A percentile compares a stretch with the other conserved stretches of the same genome.
Conservation (phyloP, 2,888 invertebrate genomes). For the Lepidochrysops patricia region DNA sequence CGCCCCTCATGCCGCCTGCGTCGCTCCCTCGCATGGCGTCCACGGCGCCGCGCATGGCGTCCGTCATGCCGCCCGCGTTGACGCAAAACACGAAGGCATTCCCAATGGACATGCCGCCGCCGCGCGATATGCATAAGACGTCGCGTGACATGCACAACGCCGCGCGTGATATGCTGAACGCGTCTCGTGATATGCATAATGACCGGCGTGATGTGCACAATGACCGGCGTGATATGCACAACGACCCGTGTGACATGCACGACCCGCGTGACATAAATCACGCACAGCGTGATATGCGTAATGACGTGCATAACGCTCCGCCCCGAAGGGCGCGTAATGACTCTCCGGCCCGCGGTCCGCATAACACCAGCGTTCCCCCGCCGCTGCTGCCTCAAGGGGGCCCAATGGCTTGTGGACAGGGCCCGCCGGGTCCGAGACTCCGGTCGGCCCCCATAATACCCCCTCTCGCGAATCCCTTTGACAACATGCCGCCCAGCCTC, state of each 20-base stretch:
- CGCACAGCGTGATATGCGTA: constrained; percentile 16
- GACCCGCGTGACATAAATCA: constrained; percentile 29
- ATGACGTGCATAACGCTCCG: constrained; percentile 15
- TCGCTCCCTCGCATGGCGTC: background rate
- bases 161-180: background rate
- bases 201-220: background rate
- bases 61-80: background rate
- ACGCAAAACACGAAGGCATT: background rate
- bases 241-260: constrained; percentile 30
- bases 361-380: background rate
- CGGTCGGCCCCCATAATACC: constrained; percentile 34
- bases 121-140: background rate
- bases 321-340: constrained; percentile 15
- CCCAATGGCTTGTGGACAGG: background rate
- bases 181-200: background rate
- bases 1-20: background rate
- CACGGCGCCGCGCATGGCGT: background rate
- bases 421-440: background rate
- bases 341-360: background rate
- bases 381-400: background rate
- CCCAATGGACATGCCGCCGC: background rate
- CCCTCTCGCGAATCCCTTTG: constrained; percentile 50
- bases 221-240: constrained; percentile 29
- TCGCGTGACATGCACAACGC: background rate
- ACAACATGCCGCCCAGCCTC: constrained; percentile 47